Evolutionary conservation across 2,797 vertebrate genomes (phyloP).

Genomic region (Gymnodraco acuticeps): DNA sequence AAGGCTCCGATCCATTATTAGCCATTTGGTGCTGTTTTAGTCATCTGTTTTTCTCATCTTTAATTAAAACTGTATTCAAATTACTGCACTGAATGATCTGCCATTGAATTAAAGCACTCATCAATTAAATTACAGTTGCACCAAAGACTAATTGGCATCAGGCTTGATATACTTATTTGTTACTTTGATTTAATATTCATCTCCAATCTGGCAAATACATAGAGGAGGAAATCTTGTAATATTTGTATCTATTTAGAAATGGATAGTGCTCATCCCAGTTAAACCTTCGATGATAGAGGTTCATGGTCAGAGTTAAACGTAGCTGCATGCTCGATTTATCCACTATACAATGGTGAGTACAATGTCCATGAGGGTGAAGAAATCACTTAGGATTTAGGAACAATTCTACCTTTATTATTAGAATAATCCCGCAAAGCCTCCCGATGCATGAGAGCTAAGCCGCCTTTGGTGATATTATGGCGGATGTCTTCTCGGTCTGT

Average conservation of each 20-base stretch:
- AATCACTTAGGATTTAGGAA: slow-evolving; percentile 76
- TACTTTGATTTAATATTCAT: slow-evolving; percentile 1
- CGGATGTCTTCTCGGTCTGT: slow-evolving; percentile 48
- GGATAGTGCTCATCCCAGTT: not conserved
- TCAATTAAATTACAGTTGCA: not conserved
- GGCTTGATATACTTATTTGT: not conserved
- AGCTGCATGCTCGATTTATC: slow-evolving; percentile 40
- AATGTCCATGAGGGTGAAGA: slow-evolving; percentile 33
- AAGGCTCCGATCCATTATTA: slow-evolving; percentile 16
- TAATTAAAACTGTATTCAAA: slow-evolving; percentile 48
- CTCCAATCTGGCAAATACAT: not conserved
- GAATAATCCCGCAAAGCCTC: slow-evolving; percentile 75
- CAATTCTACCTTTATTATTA: slow-evolving; percentile 65
- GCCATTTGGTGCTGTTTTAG: slow-evolving; percentile 1
- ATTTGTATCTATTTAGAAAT: not conserved
- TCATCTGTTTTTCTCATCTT: slow-evolving; percentile 36
- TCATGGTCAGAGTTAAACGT: slow-evolving; percentile 15
- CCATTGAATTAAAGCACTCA: slow-evolving; percentile 29
- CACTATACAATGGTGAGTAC: slow-evolving; percentile 35
- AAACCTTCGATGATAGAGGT: slow-evolving; percentile 4
- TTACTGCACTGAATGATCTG: slow-evolving; percentile 26
- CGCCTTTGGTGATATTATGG: slow-evolving; percentile 60
- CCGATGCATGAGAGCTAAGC: slow-evolving; percentile 67
- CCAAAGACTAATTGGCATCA: not conserved
- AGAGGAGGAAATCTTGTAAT: not conserved